phyloP scores from a whole-genome alignment of 2,113 vertebrate species.

The Andinoacara biseriatus region DNA sequence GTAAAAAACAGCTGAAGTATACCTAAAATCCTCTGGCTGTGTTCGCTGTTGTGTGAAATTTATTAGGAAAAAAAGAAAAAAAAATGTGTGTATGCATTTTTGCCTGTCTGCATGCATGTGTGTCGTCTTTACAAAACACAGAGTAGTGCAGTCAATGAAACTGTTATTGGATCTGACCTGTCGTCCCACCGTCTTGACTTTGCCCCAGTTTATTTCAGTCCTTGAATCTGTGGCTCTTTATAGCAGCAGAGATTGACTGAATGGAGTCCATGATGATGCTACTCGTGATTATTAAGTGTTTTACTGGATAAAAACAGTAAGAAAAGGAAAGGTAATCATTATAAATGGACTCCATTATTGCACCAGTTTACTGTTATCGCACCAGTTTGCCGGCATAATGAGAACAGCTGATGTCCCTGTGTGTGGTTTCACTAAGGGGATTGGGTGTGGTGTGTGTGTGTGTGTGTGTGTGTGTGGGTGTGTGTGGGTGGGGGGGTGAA shows the following conservation, averaged over 20 bases:
- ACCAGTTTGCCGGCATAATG: constrained; percentile 52
- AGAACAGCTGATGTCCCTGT: constrained; percentile 36
- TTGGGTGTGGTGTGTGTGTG: constrained; percentile 1
- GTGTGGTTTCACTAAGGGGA: constrained; percentile 17
- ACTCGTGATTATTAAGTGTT: constrained; percentile 28
- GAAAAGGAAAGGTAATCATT: constrained; percentile 53
- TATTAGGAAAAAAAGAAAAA: not conserved
- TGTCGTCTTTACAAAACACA: not conserved
- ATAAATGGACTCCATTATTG: constrained; percentile 62
- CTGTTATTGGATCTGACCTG: constrained; percentile 55
- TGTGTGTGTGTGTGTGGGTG: no score
- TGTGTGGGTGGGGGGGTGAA: constrained; percentile 39
- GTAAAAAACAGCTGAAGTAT: not conserved
- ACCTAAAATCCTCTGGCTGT: not conserved
- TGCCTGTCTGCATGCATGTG: not conserved
- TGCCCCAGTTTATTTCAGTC: constrained; percentile 57
- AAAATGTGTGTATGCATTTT: not conserved
- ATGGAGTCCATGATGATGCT: constrained; percentile 26
- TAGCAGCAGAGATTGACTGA: constrained; percentile 50
- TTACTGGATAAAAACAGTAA: constrained; percentile 47
- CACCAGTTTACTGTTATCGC: constrained; percentile 53
- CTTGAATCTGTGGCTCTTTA: constrained; percentile 50
- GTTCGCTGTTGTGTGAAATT: accelerated
- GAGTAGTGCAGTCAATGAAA: constrained; percentile 57
- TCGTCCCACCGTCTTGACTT: constrained; percentile 52